Evolutionary conservation across 2,888 invertebrate species (phyloP), one percentile per base, ranked within the genome.

Genomic region (Chrysomela aeneicollis): DNA sequence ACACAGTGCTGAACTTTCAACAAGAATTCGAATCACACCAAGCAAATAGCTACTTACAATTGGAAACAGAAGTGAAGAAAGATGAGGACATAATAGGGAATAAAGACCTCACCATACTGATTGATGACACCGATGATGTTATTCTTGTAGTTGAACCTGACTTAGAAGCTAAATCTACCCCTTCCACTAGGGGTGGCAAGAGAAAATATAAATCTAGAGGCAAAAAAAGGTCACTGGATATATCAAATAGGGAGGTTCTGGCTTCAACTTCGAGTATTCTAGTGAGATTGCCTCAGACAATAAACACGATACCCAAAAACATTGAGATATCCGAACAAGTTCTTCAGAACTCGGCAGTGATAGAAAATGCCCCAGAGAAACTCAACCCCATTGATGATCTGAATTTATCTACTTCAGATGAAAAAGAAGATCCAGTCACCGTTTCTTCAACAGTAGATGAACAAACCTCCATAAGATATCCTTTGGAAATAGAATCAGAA

Each of bases 1-100:
- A 72, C 66, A 73, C 74, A 51, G 77, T 76, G 65, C 63, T 77
- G 67, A 79, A 75, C 70, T 66, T 76, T 61, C 55, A 70, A 50
- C 67, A 67, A 65, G 67, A 69, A 42, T 59, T 54, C 4, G 55
- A 57, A n/a, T 59, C 68, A 18, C 63, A 67, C 22, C 42, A 47
- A 32, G 46, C 46, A 42, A 42, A n/a, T 10, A 42, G 6, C 42
- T 3, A 42, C n/a, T 42, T 15, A 15, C 42, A 42, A 15, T n/a
- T 15, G 5, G 42, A 26, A 42, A 52, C 47, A 35, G 46, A 66
- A 53, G 62, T 61, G 15, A 59, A 59, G n/a, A 52, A 55, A 50
- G 42, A 47, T 17, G 54, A 61, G 4, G 59, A 57, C 12, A 61
- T 54, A 42, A 50, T 54, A 18, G 62, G 50, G 17, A 61, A 51